These are phyloP conservation scores for Aphidius ervi DNA, from an alignment of 1,140 invertebrate genomes.

Conservation along the genomic window DNA sequence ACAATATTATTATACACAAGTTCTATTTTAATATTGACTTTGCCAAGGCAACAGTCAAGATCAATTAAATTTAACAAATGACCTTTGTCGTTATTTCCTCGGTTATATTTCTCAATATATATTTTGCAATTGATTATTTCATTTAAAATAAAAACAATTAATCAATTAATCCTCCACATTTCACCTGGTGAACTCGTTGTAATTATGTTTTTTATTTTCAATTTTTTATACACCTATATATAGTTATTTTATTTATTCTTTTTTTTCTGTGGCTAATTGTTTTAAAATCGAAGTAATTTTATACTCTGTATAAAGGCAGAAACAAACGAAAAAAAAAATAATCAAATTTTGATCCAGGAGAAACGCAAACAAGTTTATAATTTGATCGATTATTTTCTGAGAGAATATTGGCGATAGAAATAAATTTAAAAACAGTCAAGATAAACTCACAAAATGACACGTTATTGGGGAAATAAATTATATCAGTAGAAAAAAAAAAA, in stretches of 20 bases:
- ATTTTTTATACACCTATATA: slow-evolving; percentile 21
- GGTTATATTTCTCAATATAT: no score
- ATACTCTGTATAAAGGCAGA: slow-evolving; percentile 23
- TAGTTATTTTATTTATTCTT: slow-evolving; percentile 24
- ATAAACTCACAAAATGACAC: no score
- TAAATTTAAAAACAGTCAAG: not conserved
- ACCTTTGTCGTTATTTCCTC: no score
- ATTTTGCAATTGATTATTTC: no score
- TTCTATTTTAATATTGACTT: no score
- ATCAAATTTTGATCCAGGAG: not conserved
- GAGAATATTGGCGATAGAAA: no score
- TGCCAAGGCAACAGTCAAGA: no score
- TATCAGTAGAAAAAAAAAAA: slow-evolving; percentile 8
- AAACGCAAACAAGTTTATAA: not conserved
- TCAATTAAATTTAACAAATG: no score
- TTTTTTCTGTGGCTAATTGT: slow-evolving; percentile 22
- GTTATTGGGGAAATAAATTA: no score
- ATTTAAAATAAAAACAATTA: no score
- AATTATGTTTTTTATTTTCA: slow-evolving; percentile 22
- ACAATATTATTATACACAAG: no score
- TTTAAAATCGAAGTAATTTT: slow-evolving; percentile 19
- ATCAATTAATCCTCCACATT: not conserved
- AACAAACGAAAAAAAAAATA: slow-evolving; percentile 22
- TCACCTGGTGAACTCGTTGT: not conserved
- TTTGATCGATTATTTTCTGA: no score